Conservation (phyloP, 2,888 invertebrate genomes). For the Cheilosia soror region DNA sequence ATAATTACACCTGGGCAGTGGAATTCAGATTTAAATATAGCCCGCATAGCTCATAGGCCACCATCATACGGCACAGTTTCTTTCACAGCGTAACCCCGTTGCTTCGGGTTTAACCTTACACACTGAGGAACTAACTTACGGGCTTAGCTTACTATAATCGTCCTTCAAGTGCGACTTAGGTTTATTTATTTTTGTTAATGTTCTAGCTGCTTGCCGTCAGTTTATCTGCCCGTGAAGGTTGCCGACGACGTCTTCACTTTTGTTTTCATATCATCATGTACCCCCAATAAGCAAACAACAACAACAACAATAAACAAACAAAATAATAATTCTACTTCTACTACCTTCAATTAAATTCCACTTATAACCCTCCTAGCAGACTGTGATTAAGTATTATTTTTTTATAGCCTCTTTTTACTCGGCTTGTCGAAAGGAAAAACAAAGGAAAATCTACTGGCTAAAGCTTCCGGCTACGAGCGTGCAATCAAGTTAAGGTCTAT, state of each 20-base stretch:
- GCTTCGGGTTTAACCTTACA: no score
- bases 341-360: conserved; percentile 62
- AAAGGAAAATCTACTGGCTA: conserved; percentile 53
- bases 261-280: conserved; percentile 10
- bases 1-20: no score
- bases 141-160: conserved; percentile 28
- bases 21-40: no score
- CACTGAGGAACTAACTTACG: conserved; percentile 13
- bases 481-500: conserved; percentile 15
- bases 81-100: conserved; percentile 23
- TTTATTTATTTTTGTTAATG: conserved; percentile 17
- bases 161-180: conserved; percentile 52
- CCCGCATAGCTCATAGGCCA: no score
- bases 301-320: conserved; percentile 17
- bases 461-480: conserved; percentile 70
- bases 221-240: conserved; percentile 63
- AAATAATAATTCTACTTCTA: conserved; percentile 45
- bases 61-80: background rate
- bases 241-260: conserved; percentile 31
- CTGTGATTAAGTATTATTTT: conserved; percentile 46
- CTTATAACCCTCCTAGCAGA: conserved; percentile 48
- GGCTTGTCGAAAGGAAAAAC: conserved; percentile 50
- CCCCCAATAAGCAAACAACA: conserved; percentile 44
- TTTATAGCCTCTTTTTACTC: conserved; percentile 44
- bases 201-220: conserved; percentile 42